These are phyloP conservation scores for Ophion slaviceki DNA, from an alignment of 2,888 invertebrate species.

Conservation along the genomic window DNA sequence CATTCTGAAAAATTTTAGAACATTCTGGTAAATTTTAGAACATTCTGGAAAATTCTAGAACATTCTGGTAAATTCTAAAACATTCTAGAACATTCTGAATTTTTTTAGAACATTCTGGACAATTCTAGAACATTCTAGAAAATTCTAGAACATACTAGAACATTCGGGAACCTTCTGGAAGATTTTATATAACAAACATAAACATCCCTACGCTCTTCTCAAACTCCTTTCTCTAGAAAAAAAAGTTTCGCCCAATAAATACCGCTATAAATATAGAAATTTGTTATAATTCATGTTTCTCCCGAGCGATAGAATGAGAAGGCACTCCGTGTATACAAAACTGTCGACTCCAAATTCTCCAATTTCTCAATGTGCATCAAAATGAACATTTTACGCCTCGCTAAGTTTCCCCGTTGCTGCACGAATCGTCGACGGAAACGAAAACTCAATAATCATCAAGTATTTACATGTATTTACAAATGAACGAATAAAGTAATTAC, in stretches of 20 bases:
- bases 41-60: too few species aligned
- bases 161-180: too few species aligned
- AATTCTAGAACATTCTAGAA: too few species aligned
- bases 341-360: neutral
- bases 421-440: conserved; percentile 22
- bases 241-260: conserved; percentile 33
- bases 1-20: too few species aligned
- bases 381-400: conserved; percentile 1
- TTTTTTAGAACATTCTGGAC: too few species aligned
- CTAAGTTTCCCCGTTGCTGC: neutral
- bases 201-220: conserved; percentile 28
- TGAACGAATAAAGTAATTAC: conserved; percentile 4
- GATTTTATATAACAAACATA: neutral
- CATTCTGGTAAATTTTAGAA: too few species aligned
- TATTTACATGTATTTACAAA: conserved; percentile 58
- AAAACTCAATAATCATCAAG: conserved; percentile 29
- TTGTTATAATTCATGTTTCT: conserved; percentile 40
- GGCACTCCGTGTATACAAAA: conserved; percentile 29
- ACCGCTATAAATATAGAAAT: conserved; percentile 27
- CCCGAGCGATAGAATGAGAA: conserved; percentile 55
- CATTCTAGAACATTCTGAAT: too few species aligned
- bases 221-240: conserved; percentile 11
- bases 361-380: conserved; percentile 26
- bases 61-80: too few species aligned
- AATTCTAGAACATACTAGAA: too few species aligned